These are phyloP conservation scores for Subanguina moxae DNA, from an alignment of 1,140 invertebrate genomes.

Conservation along the genomic window DNA sequence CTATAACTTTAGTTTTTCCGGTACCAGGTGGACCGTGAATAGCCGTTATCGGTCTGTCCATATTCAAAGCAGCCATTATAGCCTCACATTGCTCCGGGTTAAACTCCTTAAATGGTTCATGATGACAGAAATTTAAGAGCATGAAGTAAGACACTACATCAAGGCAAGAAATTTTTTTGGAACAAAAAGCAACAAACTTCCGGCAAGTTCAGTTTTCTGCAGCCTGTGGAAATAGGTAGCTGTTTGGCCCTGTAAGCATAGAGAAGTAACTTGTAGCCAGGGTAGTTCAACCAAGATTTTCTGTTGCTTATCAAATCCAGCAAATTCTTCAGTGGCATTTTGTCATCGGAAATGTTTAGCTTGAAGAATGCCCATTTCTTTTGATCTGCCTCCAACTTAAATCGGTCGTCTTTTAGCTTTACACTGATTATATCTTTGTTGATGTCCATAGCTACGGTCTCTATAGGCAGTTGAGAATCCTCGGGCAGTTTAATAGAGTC, in stretches of 20 bases:
- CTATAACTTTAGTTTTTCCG: constrained; percentile 39
- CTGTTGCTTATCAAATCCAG: constrained; percentile 1
- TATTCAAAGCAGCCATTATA: constrained; percentile 22
- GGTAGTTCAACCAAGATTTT: constrained; percentile 15
- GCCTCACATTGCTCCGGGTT: constrained; percentile 27
- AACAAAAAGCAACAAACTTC: constrained; percentile 12
- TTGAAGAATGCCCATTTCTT: not conserved
- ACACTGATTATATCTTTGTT: not conserved
- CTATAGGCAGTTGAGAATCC: not conserved
- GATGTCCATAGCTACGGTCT: not conserved
- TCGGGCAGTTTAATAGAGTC: not conserved
- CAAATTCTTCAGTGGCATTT: constrained; percentile 2
- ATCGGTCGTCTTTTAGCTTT: not conserved
- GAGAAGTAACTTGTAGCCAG: constrained; percentile 29
- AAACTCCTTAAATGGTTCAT: constrained; percentile 22
- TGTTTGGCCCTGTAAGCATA: constrained; percentile 16
- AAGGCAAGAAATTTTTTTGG: not conserved
- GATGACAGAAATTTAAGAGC: constrained; percentile 7
- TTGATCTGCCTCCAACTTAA: not conserved
- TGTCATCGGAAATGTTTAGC: not conserved
- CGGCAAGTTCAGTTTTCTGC: not conserved
- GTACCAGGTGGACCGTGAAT: constrained; percentile 42
- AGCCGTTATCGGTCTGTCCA: constrained; percentile 15
- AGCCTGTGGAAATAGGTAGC: not conserved
- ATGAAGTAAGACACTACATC: too few relatives aligned